A percentile compares a stretch with the other conserved stretches of the same genome.
phyloP scores from a whole-genome alignment of 2,113 vertebrate genomes.

The Oreochromis spilurus region DNA sequence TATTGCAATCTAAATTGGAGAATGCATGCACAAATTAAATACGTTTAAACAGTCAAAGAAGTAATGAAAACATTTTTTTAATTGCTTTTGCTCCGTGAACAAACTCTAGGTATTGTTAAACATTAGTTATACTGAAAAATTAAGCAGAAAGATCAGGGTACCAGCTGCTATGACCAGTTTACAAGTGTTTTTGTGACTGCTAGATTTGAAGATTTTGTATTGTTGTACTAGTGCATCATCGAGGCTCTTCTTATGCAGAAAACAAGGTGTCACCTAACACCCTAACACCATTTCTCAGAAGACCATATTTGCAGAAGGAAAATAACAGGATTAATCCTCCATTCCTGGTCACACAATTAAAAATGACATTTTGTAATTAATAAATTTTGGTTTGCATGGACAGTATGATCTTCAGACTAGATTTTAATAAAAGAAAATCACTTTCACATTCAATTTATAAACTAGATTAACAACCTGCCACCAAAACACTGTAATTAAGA shows the following conservation, averaged over 20 bases:
- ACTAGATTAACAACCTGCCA: not conserved
- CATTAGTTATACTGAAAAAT: not conserved
- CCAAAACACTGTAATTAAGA: not conserved
- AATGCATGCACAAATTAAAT: not conserved
- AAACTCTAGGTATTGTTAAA: not conserved
- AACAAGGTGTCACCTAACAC: too few relatives aligned
- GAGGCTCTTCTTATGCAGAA: not conserved
- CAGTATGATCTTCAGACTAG: not conserved
- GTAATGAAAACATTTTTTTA: not conserved
- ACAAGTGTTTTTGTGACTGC: not conserved
- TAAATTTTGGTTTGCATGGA: not conserved
- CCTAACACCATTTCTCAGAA: not conserved
- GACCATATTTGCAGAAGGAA: not conserved
- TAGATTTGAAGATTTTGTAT: not conserved
- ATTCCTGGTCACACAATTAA: not conserved
- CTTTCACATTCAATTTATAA: not conserved
- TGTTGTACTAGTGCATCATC: not conserved
- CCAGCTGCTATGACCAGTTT: not conserved
- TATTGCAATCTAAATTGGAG: not conserved
- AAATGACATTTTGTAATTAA: not conserved
- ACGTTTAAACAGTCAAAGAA: fast-evolving
- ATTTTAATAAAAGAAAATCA: not conserved
- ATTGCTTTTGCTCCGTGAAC: not conserved
- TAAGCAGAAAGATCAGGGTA: not conserved
- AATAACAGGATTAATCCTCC: not conserved